Evolutionary conservation across 2,113 vertebrate species (phyloP).

Genomic region (Pontoporia blainvillei): DNA sequence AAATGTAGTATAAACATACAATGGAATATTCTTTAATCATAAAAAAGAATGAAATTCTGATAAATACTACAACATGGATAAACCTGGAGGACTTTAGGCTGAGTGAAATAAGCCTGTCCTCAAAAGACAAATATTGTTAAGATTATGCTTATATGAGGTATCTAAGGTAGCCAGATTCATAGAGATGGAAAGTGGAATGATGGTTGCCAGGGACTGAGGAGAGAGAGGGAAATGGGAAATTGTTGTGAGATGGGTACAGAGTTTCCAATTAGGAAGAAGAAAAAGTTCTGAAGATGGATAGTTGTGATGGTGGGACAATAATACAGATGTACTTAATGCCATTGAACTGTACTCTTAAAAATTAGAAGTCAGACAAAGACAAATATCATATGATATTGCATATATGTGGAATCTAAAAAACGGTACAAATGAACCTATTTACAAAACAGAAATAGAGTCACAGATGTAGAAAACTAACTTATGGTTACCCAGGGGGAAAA

Average conservation of each 20-base stretch:
- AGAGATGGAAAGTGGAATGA: background rate
- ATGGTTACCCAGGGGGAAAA: background rate
- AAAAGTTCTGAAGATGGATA: background rate
- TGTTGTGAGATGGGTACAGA: background rate
- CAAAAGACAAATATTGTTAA: background rate
- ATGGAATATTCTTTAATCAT: background rate
- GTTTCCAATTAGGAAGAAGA: background rate
- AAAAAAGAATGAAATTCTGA: background rate
- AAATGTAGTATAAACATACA: background rate
- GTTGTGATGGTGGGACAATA: background rate
- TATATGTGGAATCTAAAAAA: background rate
- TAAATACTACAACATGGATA: background rate
- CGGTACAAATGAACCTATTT: background rate
- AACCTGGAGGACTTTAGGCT: background rate
- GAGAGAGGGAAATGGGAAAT: background rate
- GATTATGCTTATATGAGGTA: background rate
- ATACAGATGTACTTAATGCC: background rate
- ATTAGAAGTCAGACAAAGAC: background rate
- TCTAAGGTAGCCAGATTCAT: background rate
- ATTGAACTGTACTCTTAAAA: background rate
- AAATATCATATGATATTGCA: background rate
- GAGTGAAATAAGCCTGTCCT: background rate
- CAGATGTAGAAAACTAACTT: background rate
- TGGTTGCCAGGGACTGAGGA: background rate
- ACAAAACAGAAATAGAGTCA: background rate